Percentiles rank a stretch among this genome's conserved stretches.
phyloP scores from a whole-genome alignment of 35 echinoderm and acorn worm genomes.

The Patiria miniata region DNA sequence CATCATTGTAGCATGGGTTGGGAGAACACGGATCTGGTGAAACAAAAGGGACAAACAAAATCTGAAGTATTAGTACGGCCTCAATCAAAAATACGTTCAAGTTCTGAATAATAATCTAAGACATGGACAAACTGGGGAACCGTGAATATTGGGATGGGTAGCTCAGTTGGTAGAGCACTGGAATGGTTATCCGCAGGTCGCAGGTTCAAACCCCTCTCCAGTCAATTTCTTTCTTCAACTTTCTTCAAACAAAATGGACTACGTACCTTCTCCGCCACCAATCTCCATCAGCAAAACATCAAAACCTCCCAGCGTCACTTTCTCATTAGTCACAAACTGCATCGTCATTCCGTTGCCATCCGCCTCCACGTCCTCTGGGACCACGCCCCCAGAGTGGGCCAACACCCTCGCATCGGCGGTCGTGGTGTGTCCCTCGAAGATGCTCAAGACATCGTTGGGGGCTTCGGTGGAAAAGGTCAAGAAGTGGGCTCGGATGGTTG shows the following conservation, averaged over 20 bases:
- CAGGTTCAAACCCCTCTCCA: too few species aligned
- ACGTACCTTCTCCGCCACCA: neutral
- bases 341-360: neutral
- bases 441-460: conserved; percentile 31
- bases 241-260: too few species aligned
- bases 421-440: conserved; percentile 13
- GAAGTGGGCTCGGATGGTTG: conserved; percentile 16
- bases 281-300: conserved; percentile 5
- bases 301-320: neutral
- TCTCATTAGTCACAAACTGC: neutral
- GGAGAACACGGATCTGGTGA: conserved; percentile 5
- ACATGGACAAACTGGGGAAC: too few species aligned
- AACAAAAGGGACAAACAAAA: neutral
- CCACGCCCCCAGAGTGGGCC: neutral
- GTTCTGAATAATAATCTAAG: too few species aligned
- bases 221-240: too few species aligned
- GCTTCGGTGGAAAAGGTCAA: conserved; percentile 3
- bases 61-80: neutral
- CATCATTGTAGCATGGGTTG: neutral
- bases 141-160: too few species aligned
- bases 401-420: neutral
- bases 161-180: too few species aligned
- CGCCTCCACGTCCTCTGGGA: neutral
- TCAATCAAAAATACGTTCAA: too few species aligned
- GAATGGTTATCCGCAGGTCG: too few species aligned